A percentile compares a stretch with the other conserved stretches of the same genome.
These are phyloP conservation scores for Thymallus thymallus DNA, from an alignment of 2,113 vertebrate genomes.

Conservation along the genomic window DNA sequence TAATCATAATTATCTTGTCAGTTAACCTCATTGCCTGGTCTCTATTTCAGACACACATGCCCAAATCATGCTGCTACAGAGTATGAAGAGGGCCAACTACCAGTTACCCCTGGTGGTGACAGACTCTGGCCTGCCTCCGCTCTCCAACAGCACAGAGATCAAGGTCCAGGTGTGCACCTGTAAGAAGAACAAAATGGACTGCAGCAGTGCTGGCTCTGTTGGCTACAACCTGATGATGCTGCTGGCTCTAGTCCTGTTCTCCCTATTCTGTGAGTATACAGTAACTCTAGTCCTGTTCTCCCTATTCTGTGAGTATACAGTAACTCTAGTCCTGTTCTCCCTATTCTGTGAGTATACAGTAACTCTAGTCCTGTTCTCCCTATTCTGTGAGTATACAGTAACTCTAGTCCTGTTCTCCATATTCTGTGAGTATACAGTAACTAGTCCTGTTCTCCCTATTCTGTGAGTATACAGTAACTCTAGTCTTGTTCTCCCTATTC, in stretches of 20 bases:
- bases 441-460: too few species aligned
- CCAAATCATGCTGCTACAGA: constrained; percentile 88
- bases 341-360: constrained; percentile 55
- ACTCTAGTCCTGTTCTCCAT: too few species aligned
- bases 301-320: too few species aligned
- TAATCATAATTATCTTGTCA: neutral
- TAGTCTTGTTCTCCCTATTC: too few species aligned
- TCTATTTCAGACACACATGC: constrained; percentile 82
- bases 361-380: too few species aligned
- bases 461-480: too few species aligned
- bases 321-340: constrained; percentile 48
- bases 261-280: constrained; percentile 77
- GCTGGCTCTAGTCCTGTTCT: constrained; percentile 74
- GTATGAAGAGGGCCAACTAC: constrained; percentile 94
- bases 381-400: too few species aligned
- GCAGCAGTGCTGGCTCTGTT: constrained; percentile 79
- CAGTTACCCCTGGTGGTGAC: constrained; percentile 92
- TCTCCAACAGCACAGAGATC: constrained; percentile 91
- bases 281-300: too few species aligned
- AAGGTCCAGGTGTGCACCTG: constrained; percentile 96
- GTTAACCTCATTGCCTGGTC: neutral
- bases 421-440: too few species aligned
- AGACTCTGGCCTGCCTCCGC: constrained; percentile 89
- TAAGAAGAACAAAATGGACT: constrained; percentile 94
- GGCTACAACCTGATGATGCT: constrained; percentile 71